phyloP scores from a whole-genome alignment of 2,113 vertebrate species.

The Cervus canadensis region DNA sequence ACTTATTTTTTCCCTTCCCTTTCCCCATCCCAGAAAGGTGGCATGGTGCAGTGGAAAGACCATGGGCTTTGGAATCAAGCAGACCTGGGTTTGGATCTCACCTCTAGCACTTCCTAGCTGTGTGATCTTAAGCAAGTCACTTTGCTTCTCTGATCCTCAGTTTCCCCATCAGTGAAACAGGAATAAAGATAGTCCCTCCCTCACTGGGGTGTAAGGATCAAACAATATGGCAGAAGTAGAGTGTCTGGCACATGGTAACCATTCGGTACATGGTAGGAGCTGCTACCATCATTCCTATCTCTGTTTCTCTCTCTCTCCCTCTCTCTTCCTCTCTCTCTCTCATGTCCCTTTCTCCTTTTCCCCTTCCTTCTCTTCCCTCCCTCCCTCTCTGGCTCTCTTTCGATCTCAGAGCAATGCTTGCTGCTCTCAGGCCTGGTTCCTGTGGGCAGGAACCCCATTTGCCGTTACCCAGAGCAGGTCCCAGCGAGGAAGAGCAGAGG shows the following conservation, averaged over 20 bases:
- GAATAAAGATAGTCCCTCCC: conserved; percentile 24
- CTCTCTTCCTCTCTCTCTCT: not conserved
- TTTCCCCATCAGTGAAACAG: conserved; percentile 64
- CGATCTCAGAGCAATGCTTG: conserved; percentile 47
- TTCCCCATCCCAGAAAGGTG: not conserved
- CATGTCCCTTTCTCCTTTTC: not conserved
- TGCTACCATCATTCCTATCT: conserved; percentile 20
- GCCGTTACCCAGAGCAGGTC: conserved; percentile 32
- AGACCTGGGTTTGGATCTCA: conserved; percentile 52
- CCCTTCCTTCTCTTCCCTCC: not conserved
- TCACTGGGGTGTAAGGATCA: not conserved
- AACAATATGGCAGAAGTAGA: conserved; percentile 1
- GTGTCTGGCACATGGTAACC: conserved; percentile 39
- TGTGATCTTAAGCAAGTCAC: conserved; percentile 65
- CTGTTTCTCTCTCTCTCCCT: not conserved
- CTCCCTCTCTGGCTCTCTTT: conserved; percentile 53
- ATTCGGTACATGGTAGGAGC: conserved; percentile 44
- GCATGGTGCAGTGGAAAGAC: conserved; percentile 69
- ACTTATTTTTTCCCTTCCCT: not conserved
- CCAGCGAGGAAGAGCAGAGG: conserved; percentile 30
- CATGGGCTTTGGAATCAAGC: conserved; percentile 53
- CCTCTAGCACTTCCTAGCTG: conserved; percentile 50
- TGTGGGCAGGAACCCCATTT: conserved; percentile 49
- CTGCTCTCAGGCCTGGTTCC: conserved; percentile 53
- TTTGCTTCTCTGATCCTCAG: conserved; percentile 62